Base-by-base conservation (phyloP, 2,113 vertebrate species). In the Chloebia gouldiae region DNA sequence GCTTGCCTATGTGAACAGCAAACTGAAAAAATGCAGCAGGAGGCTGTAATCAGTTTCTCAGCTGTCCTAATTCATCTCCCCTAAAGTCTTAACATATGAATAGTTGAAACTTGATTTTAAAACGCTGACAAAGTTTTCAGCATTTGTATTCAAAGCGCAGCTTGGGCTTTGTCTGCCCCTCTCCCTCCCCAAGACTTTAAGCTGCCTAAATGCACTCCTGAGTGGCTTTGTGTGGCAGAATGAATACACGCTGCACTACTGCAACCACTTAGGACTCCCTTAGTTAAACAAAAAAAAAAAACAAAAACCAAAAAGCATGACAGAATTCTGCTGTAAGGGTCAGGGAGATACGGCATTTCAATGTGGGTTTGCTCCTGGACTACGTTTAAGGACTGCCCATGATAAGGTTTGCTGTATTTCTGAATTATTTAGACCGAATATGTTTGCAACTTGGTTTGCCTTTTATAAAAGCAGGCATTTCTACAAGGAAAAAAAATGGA, bases 81-180 rank as follows among this genome's bases (percentile, higher is more conserved):
- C 72, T 11, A 3, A 83, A 94, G 60, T 53, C 92, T 96, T 95
- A 90, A 90, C 91, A 72, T 90, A 95, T 86, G 92, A 97, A 96
- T 94, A 86, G 91, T 83, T 65, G 54, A 93, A 97, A 94, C 82
- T 94, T 87, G 39, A 94, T 93, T 96, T 96, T 83, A 77, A 93
- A 91, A 88, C 1, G 49, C 80, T 90, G 86, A 94, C 81, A 78
- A 93, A 91, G 57, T 93, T 96, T 86, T 45, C 86, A 51, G 84
- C 28, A 9, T 63, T 89, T 49, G 3, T 1, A 3, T 66, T 84
- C 6, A 2, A 84, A 64, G 54, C 7, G 11, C 63, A 91, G 69
- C 90, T 87, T 88, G 63, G 63, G 88, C 86, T 92, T 97, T 95
- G 84, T 60, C 47, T 77, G 77, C 49, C 73, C 64, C 54, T 51